phyloP scores from a whole-genome alignment of 1,140 invertebrate genomes.

The Leguminivora glycinivorella region DNA sequence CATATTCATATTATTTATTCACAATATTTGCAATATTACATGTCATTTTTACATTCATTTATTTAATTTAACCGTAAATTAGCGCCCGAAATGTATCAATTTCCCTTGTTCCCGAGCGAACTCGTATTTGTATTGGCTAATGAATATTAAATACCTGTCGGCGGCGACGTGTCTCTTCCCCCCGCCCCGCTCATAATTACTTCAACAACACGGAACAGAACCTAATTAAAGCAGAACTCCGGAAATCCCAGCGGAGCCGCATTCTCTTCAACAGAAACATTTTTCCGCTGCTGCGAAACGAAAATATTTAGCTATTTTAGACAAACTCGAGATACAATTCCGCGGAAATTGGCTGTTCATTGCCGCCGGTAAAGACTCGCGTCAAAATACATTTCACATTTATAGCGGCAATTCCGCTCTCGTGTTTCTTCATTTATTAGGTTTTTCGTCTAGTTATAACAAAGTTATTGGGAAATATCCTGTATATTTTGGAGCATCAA shows the following conservation, averaged over 20 bases:
- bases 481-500: constrained; percentile 2
- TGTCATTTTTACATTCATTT: no score
- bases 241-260: not conserved
- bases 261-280: not conserved
- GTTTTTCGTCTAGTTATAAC: constrained; percentile 14
- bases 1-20: no score
- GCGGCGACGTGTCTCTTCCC: not conserved
- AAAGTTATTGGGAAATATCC: constrained; percentile 10
- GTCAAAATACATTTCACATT: constrained; percentile 19
- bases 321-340: constrained; percentile 8
- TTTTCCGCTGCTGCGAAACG: not conserved
- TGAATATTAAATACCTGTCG: constrained; percentile 6
- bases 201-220: not conserved
- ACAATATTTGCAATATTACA: no score
- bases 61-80: no score
- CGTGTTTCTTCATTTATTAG: constrained; percentile 20
- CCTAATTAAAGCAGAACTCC: not conserved
- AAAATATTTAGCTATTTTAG: not conserved
- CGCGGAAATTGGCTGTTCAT: constrained; percentile 12
- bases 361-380: not conserved
- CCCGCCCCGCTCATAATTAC: not conserved
- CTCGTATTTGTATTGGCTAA: not conserved
- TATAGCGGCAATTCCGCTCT: constrained; percentile 8
- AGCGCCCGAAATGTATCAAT: not conserved
- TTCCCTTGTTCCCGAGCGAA: not conserved